Percentiles rank a stretch among this genome's conserved stretches.
Evolutionary conservation across 1,140 invertebrate genomes (phyloP).

Genomic region (Dreissena polymorpha): DNA sequence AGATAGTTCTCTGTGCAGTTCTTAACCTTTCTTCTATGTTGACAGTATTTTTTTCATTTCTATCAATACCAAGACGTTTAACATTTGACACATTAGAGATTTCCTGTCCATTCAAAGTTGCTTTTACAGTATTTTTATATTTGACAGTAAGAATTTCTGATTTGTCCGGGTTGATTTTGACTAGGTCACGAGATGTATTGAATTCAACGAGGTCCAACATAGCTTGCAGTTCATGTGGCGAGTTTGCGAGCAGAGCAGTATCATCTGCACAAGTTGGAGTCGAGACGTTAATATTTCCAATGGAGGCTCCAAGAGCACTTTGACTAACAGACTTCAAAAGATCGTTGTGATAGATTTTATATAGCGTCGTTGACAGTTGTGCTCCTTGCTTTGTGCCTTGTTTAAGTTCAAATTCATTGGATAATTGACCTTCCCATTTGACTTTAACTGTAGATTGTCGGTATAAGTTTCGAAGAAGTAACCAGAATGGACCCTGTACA

Average conservation of each 20-base stretch:
- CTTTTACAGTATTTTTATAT: not conserved
- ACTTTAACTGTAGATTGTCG: slow-evolving; percentile 4
- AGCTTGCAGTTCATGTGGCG: not conserved
- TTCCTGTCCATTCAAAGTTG: not conserved
- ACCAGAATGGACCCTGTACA: too few species aligned
- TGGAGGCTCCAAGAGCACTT: not conserved
- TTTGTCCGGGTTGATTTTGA: not conserved
- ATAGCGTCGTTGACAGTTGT: slow-evolving; percentile 6
- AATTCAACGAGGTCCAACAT: slow-evolving; percentile 1
- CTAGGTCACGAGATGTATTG: not conserved
- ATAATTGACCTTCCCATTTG: not conserved
- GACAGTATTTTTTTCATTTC: not conserved
- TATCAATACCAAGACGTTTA: not conserved
- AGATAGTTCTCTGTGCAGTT: not conserved
- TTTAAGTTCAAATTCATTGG: not conserved
- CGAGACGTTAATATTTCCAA: not conserved
- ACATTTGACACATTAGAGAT: not conserved
- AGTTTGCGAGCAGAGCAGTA: slow-evolving; percentile 9
- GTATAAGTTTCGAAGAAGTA: too few species aligned
- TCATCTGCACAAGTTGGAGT: not conserved
- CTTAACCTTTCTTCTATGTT: not conserved
- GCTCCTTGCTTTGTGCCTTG: not conserved
- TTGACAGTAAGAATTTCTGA: slow-evolving; percentile 5
- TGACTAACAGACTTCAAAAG: not conserved
- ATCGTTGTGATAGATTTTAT: slow-evolving; percentile 26